Conservation (phyloP, 2,113 vertebrate genomes). For the Psammodynastes pulverulentus region DNA sequence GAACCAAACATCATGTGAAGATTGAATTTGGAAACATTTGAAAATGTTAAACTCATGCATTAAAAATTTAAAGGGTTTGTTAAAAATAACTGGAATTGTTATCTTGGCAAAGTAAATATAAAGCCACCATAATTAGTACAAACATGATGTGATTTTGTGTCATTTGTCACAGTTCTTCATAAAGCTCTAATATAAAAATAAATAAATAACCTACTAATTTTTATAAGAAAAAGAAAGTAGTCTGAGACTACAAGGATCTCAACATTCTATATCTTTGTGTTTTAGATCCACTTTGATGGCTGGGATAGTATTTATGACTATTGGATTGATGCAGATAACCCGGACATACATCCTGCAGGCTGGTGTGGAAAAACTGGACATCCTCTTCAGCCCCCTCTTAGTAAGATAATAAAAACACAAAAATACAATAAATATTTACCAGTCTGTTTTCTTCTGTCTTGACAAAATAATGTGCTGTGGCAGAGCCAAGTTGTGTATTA, state of each 20-base stretch:
- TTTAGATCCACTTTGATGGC: conserved; percentile 82
- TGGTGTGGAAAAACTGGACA: conserved; percentile 84
- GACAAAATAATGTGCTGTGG: neutral
- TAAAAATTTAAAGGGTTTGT: neutral
- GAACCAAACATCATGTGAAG: neutral
- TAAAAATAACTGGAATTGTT: neutral
- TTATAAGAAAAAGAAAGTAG: neutral
- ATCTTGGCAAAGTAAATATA: neutral
- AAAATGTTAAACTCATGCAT: neutral
- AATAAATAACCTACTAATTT: neutral
- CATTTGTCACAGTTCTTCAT: neutral
- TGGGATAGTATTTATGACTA: conserved; percentile 82
- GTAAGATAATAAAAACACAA: conserved; percentile 65
- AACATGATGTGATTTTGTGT: neutral
- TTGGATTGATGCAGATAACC: conserved; percentile 81
- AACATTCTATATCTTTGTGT: neutral
- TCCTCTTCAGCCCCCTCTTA: conserved; percentile 79
- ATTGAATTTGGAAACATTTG: neutral
- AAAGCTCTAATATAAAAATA: neutral
- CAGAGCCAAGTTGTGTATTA: neutral
- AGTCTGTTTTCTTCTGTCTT: neutral
- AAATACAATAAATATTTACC: neutral
- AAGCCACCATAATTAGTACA: neutral
- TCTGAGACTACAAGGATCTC: conserved; percentile 14
- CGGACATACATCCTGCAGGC: conserved; percentile 82